Conservation (phyloP, 2,797 vertebrate species). For the Tokudaia muenninki region DNA sequence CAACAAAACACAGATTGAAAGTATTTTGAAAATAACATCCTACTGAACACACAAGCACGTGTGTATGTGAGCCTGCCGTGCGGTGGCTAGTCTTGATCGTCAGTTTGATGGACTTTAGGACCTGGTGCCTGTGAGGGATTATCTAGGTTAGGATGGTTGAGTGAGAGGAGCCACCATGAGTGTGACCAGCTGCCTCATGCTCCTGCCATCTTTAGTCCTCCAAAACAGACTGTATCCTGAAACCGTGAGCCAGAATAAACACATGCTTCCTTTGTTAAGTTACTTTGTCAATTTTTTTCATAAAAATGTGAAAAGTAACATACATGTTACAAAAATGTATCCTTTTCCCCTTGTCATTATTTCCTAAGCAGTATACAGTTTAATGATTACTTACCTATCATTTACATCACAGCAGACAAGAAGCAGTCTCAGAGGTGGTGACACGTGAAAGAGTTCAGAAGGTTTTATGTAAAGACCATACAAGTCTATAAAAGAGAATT, state of each 20-base stretch:
- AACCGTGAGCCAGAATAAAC: background rate
- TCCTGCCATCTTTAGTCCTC: background rate
- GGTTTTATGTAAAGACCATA: background rate
- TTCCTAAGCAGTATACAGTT: background rate
- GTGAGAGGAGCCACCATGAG: background rate
- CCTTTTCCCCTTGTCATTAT: background rate
- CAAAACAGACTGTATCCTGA: background rate
- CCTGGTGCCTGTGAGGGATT: background rate
- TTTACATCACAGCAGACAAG: background rate
- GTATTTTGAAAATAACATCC: background rate
- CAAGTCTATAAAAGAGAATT: background rate
- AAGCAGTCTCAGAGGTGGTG: background rate
- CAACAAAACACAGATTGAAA: background rate
- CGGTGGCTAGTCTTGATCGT: background rate
- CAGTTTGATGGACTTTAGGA: background rate
- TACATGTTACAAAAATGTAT: background rate
- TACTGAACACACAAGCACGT: background rate
- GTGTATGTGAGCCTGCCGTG: no score
- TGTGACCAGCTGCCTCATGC: no score
- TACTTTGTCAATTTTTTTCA: background rate
- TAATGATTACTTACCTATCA: background rate
- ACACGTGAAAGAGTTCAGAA: fast-evolving
- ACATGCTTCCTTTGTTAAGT: background rate
- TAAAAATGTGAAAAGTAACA: background rate
- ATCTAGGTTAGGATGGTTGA: background rate